These are phyloP conservation scores for Mythimna vitellina DNA, from an alignment of 2,888 invertebrate species.

Conservation along the genomic window DNA sequence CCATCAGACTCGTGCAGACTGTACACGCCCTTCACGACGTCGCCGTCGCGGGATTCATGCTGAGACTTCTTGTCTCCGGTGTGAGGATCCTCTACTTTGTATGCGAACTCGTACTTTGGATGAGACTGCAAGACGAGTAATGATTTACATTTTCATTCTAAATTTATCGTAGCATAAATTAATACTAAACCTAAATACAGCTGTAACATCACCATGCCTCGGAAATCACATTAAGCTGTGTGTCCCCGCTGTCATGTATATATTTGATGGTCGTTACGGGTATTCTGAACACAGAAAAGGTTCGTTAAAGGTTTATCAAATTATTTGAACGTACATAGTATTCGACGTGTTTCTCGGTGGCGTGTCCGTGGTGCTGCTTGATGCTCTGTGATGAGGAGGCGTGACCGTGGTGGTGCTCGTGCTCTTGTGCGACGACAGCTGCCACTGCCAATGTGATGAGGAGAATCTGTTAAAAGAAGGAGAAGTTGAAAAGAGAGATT, in stretches of 20 bases:
- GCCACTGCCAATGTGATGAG: slow-evolving; percentile 5
- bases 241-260: too few species aligned
- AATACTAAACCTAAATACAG: too few species aligned
- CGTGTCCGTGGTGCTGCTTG: slow-evolving; percentile 70
- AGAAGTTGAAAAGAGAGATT: too few species aligned
- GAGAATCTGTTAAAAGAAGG: slow-evolving; percentile 11
- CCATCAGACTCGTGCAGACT: slow-evolving; percentile 83
- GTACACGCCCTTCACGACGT: slow-evolving; percentile 90
- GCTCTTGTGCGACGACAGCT: slow-evolving; percentile 7
- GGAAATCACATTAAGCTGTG: too few species aligned
- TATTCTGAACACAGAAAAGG: too few species aligned
- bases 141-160: too few species aligned
- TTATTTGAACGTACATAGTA: slow-evolving; percentile 33
- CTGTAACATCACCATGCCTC: too few species aligned
- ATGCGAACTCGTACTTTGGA: slow-evolving; percentile 78
- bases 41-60: slow-evolving; percentile 86
- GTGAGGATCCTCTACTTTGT: slow-evolving; percentile 85
- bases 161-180: too few species aligned
- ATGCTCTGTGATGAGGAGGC: slow-evolving; percentile 74
- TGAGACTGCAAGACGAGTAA: slow-evolving; percentile 39
- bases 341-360: slow-evolving; percentile 60
- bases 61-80: slow-evolving; percentile 84
- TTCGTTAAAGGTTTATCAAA: too few species aligned
- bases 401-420: slow-evolving; percentile 64
- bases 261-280: too few species aligned